Conservation (phyloP, 2,888 invertebrate species). For the Philereme vetulata region DNA sequence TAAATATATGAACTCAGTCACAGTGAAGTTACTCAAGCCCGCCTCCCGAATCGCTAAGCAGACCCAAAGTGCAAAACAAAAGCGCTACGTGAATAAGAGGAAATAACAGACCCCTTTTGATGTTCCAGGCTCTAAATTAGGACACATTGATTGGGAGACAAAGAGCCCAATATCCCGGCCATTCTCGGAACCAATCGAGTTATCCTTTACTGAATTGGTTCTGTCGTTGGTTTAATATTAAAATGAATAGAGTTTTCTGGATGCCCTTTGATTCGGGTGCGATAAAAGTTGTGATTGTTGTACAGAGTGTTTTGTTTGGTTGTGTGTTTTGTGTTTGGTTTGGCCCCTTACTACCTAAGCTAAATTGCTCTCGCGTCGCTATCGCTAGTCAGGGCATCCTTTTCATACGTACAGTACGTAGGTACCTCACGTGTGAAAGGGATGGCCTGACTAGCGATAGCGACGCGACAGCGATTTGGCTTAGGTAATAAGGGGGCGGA, state of each 20-base stretch:
- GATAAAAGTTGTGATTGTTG: constrained; percentile 8
- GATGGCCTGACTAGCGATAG: too few species aligned
- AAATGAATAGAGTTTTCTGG: constrained; percentile 36
- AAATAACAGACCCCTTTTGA: constrained; percentile 17
- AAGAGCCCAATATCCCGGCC: constrained; percentile 28
- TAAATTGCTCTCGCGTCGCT: too few species aligned
- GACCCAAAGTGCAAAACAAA: constrained; percentile 3
- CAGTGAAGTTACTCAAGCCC: neutral
- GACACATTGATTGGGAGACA: constrained; percentile 35
- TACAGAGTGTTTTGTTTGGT: too few species aligned
- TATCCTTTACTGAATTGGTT: constrained; percentile 36
- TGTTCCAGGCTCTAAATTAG: constrained; percentile 27
- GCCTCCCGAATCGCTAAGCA: neutral
- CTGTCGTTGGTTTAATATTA: constrained; percentile 41
- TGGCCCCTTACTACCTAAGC: too few species aligned
- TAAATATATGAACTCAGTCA: neutral
- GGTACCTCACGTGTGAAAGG: too few species aligned
- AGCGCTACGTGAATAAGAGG: constrained; percentile 6
- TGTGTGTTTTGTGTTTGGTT: too few species aligned
- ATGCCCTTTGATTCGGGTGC: constrained; percentile 26
- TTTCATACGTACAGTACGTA: too few species aligned
- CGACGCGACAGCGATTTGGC: too few species aligned
- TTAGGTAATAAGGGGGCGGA: too few species aligned
- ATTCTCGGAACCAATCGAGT: constrained; percentile 31
- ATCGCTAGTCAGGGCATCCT: too few species aligned